Conservation (phyloP, 92 coral and sea anemone species). For the Phenganax subtilis region DNA sequence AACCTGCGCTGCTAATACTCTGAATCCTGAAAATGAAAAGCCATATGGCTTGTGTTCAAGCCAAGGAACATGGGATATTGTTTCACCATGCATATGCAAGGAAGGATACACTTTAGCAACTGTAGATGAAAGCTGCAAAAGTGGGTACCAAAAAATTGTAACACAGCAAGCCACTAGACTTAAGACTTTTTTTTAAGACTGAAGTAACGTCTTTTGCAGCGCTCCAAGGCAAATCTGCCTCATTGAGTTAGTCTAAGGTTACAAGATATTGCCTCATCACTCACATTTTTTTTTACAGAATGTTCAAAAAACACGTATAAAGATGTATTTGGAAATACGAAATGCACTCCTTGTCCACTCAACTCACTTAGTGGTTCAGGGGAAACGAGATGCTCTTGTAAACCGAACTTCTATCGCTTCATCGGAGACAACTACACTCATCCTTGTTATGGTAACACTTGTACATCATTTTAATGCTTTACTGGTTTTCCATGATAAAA, state of each 20-base stretch:
- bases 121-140: constrained; percentile 31
- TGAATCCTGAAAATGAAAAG: constrained; percentile 44
- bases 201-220: not conserved
- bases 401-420: constrained; percentile 45
- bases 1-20: constrained; percentile 47
- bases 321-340: constrained; percentile 43
- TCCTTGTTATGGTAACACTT: constrained; percentile 35
- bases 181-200: constrained; percentile 10
- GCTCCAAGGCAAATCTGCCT: not conserved
- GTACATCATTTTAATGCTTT: not conserved
- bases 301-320: constrained; percentile 59
- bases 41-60: constrained; percentile 56
- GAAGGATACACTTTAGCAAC: constrained; percentile 49
- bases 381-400: constrained; percentile 54
- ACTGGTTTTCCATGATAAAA: not conserved
- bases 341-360: constrained; percentile 57
- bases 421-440: constrained; percentile 22
- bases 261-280: too few species aligned
- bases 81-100: constrained; percentile 52
- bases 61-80: constrained; percentile 55
- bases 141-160: constrained; percentile 3
- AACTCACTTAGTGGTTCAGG: constrained; percentile 40
- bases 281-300: constrained; percentile 37
- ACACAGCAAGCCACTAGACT: not conserved
- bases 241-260: too few species aligned